phyloP scores from a whole-genome alignment of 2,797 vertebrate species.

The Manis pentadactyla region DNA sequence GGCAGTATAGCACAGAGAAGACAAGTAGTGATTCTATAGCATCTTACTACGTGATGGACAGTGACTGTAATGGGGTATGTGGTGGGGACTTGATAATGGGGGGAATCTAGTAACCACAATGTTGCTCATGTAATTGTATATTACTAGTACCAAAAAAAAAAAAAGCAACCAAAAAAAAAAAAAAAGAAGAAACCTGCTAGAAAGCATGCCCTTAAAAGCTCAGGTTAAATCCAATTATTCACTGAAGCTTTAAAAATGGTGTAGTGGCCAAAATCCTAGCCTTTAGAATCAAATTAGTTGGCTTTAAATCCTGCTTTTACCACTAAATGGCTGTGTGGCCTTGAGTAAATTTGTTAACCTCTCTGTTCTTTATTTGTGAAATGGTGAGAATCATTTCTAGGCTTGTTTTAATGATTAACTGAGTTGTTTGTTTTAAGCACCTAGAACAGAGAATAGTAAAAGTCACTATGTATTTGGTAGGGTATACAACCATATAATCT shows the following conservation, averaged over 20 bases:
- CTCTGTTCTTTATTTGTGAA: conserved; percentile 30
- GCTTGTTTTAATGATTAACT: not conserved
- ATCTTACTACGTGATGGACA: too few relatives aligned
- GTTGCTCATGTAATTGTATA: too few relatives aligned
- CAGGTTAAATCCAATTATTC: not conserved
- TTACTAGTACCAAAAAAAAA: too few relatives aligned
- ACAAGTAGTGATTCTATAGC: too few relatives aligned
- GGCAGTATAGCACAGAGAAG: too few relatives aligned
- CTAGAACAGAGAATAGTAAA: not conserved
- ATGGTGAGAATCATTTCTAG: not conserved
- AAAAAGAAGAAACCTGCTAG: not conserved
- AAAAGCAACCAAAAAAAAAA: too few relatives aligned
- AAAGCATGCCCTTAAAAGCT: not conserved
- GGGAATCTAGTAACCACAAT: too few relatives aligned
- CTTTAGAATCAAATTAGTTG: not conserved
- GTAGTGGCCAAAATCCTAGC: not conserved
- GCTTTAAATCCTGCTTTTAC: not conserved
- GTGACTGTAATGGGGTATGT: too few relatives aligned
- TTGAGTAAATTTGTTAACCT: not conserved
- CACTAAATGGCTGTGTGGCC: not conserved
- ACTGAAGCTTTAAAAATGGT: not conserved
- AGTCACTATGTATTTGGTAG: not conserved
- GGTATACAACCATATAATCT: not conserved
- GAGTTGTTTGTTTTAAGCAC: not conserved
- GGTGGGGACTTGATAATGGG: too few relatives aligned